Evolutionary conservation across 1,140 invertebrate species (phyloP).

Genomic region (Drosophila mayri): DNA sequence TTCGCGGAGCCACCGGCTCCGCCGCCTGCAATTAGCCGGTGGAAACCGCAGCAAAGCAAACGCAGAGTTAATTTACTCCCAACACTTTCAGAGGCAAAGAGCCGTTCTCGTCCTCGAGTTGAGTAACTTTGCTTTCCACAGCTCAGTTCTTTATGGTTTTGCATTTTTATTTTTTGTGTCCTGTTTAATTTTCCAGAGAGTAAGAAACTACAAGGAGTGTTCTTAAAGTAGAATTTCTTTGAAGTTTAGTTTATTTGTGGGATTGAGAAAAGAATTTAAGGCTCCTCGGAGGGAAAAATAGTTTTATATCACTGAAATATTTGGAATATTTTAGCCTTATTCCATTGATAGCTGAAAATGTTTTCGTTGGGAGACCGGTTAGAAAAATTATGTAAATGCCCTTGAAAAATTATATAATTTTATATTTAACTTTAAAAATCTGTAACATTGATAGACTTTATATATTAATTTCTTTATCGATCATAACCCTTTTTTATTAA

Average conservation of each 20-base stretch:
- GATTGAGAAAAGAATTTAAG: neutral
- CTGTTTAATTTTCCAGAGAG: conserved; percentile 48
- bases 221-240: conserved; percentile 23
- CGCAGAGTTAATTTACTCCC: conserved; percentile 73
- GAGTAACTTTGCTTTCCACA: conserved; percentile 49
- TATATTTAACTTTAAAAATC: neutral
- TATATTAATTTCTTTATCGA: neutral
- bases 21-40: conserved; percentile 61
- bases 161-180: conserved; percentile 41
- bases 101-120: conserved; percentile 34
- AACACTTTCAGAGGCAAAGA: conserved; percentile 35
- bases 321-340: neutral
- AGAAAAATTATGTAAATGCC: neutral
- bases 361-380: neutral
- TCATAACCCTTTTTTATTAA: conserved; percentile 9
- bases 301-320: neutral
- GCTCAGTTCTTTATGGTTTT: conserved; percentile 8
- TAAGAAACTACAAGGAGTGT: conserved; percentile 12
- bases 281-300: neutral
- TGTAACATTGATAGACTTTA: neutral
- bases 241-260: conserved; percentile 23
- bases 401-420: rapidly evolving
- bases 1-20: conserved; percentile 23
- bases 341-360: neutral
- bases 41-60: conserved; percentile 67